Evolutionary conservation across 2,113 vertebrate genomes (phyloP), one percentile per base, ranked within the genome.

Genomic region (Sarotherodon lohbergeri): DNA sequence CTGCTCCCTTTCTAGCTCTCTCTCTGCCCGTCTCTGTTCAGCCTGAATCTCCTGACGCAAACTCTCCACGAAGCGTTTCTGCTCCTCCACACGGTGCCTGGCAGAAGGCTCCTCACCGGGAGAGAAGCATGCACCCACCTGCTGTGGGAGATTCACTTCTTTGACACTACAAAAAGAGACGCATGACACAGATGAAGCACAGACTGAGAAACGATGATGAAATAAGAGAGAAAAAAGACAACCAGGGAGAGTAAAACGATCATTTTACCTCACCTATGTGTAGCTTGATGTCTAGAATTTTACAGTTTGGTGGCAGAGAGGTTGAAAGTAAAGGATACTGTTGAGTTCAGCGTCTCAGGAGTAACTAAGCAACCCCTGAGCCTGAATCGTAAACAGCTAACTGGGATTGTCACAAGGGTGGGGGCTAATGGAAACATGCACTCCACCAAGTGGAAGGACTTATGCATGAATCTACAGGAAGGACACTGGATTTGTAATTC

Each of bases 1-100:
- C 93, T 98, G 97, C 85, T 97, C 97, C 39, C 95, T 94, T 81
- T 98, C 96, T 87, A 98, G 96, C 56, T 98, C 97, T 89, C 2
- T 94, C 83, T 98, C 97, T 46, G 96, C 96, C 93, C 93, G 93
- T 86, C 94, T 96, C 89, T 98, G 97, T 88, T 97, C 97, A 80
- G 86, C 91, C 87, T 96, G 94, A 80, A 98, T 98, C 90, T 97
- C 97, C 80, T 97, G 96, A 50, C 96, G 96, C 90, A 98, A 94
- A 89, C 95, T 94, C 86, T 98, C 96, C 87, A 98, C 94, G 2
- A 94, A 97, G 46, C 91, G 84, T 92, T 97, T 97, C 93, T 97
- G 98, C 84, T 90, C 94, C 88, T 95, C 94, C 81, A 97, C 84
- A 4, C 82, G 89, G 91, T 93, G 95, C 92, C 61, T 96, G 91